Base-by-base conservation (phyloP, 1,140 invertebrate genomes). In the Magallana gigas region DNA sequence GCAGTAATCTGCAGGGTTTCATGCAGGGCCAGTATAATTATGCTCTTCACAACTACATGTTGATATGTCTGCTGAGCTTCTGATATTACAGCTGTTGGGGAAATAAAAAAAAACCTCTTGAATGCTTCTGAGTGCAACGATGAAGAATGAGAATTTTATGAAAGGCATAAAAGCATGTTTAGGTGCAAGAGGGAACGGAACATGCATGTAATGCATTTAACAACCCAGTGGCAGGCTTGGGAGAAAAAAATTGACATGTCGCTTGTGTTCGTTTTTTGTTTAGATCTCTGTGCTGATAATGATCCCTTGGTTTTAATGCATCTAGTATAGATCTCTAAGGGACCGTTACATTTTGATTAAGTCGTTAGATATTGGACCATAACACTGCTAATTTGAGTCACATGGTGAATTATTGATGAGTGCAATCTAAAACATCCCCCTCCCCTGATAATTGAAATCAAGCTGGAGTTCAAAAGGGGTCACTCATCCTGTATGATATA, bases 381-480 rank as follows among this genome's bases (percentile, higher is more conserved):
- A 71, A 36, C 36, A 29, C 68, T 76, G 68, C 23, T 76, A 76
- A 76, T 76, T 76, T 29, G 18, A 76, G 68, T 23, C 5, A 29
- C 36, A 76, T 18, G 68, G 7, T 76, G 68, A 76, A 76, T 76
- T 76, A 76, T 76, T 76, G 68, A 76, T 76, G 36, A 76, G 23
- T 76, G 18, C 68, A 11, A 29, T 29, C 23, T 76, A 48, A 48
- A 76, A 76, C 23, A 76, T 29, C 36, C 12, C 68, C 68, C 12
- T 29, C 18, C 18, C 18, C 60, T 76, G 68, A 29, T 76, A 76
- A 76, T 76, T 76, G 68, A 76, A 76, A 76, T 76, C 9, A 76
- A 23, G 6, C 23, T 12, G 12, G 29, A 76, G 68, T 76, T 76
- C 68, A 76, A 76, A 23, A 36, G 68, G 68, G 68, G 12, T 48